phyloP scores from a whole-genome alignment of 2,113 vertebrate species.

The Syngnathus floridae region DNA sequence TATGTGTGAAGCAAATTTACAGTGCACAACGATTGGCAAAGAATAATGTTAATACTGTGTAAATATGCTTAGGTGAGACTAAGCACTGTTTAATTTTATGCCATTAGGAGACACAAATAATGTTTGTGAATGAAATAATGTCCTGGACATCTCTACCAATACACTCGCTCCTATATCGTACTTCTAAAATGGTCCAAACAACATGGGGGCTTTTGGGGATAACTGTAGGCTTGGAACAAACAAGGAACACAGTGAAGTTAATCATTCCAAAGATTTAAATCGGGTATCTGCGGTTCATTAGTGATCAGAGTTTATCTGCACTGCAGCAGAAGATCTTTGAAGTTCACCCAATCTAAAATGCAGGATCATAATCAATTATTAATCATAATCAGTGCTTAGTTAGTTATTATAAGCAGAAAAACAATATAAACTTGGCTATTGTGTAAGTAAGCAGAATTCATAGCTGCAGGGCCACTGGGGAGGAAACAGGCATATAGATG shows the following conservation, averaged over 20 bases:
- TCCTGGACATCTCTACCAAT: slow-evolving; percentile 2
- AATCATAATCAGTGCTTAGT: slow-evolving; percentile 78
- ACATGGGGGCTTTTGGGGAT: slow-evolving; percentile 14
- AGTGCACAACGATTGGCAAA: slow-evolving; percentile 8
- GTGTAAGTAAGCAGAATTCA: slow-evolving; percentile 45
- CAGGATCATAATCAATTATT: slow-evolving; percentile 79
- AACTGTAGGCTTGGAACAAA: slow-evolving; percentile 24
- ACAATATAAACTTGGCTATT: slow-evolving; percentile 23
- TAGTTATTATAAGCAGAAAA: slow-evolving; percentile 70
- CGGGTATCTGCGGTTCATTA: slow-evolving; percentile 65
- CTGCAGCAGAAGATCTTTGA: slow-evolving; percentile 74
- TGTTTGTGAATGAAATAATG: slow-evolving; percentile 9
- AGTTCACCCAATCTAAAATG: slow-evolving; percentile 73
- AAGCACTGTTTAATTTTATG: slow-evolving; percentile 36
- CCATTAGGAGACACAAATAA: slow-evolving; percentile 44
- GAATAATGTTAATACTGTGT: slow-evolving; percentile 10
- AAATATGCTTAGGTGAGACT: slow-evolving; percentile 18
- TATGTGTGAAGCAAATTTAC: slow-evolving; percentile 15
- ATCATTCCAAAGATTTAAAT: slow-evolving; percentile 34
- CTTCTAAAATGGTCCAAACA: slow-evolving; percentile 37
- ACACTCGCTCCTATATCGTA: slow-evolving; percentile 4
- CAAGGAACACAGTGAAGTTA: slow-evolving; percentile 38
- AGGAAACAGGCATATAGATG: slow-evolving; percentile 45
- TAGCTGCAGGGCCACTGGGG: slow-evolving; percentile 40
- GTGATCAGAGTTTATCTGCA: slow-evolving; percentile 71